Conservation (phyloP, 2,888 invertebrate genomes). For the Norana najaformis region DNA sequence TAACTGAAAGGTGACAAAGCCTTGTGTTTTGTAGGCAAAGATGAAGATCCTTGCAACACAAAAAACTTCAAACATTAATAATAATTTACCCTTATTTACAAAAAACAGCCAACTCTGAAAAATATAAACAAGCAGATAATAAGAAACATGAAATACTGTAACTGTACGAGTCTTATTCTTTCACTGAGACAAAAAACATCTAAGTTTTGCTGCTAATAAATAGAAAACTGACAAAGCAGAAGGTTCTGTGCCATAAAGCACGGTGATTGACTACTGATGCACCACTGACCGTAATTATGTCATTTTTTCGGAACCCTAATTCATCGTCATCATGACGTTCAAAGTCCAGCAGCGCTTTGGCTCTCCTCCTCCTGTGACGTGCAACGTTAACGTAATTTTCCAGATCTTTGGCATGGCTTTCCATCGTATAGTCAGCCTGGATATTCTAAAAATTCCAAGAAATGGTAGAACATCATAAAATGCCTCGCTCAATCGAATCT, state of each 20-base stretch:
- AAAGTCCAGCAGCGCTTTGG: constrained; percentile 94
- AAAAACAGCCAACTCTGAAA: too few relatives aligned
- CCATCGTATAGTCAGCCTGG: constrained; percentile 91
- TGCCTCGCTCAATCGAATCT: neutral
- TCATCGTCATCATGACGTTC: constrained; percentile 97
- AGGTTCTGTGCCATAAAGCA: neutral
- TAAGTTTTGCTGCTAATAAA: neutral
- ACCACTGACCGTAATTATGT: constrained; percentile 84
- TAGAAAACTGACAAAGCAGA: neutral
- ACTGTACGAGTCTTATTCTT: too few relatives aligned
- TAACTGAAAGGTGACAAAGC: too few relatives aligned
- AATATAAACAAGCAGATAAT: too few relatives aligned
- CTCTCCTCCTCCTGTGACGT: constrained; percentile 77
- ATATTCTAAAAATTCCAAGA: constrained; percentile 63
- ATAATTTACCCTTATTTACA: too few relatives aligned
- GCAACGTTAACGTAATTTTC: constrained; percentile 84
- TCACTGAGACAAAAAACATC: too few relatives aligned
- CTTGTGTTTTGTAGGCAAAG: too few relatives aligned
- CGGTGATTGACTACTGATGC: neutral
- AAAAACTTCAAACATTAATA: too few relatives aligned
- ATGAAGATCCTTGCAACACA: too few relatives aligned
- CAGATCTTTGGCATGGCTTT: constrained; percentile 90
- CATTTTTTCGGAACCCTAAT: constrained; percentile 95
- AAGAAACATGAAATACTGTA: too few relatives aligned
- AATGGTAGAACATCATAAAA: neutral